phyloP scores from a whole-genome alignment of 1,140 invertebrate genomes.

The Archivesica marissinica region DNA sequence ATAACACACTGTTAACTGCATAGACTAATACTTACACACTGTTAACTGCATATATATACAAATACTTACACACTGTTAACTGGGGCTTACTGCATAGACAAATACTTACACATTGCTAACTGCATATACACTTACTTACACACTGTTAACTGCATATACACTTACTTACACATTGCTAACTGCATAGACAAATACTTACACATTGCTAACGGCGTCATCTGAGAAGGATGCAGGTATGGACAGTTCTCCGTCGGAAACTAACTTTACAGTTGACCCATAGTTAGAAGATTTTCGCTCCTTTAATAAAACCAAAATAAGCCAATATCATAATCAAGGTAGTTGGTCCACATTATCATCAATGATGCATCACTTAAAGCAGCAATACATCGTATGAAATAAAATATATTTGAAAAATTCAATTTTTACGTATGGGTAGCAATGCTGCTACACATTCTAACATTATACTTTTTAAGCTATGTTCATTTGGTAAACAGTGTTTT shows the following conservation, averaged over 20 bases:
- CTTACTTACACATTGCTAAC: neutral
- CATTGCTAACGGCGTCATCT: slow-evolving; percentile 48
- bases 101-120: neutral
- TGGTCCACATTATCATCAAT: too few species aligned
- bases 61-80: neutral
- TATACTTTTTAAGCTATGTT: too few species aligned
- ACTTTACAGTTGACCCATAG: slow-evolving; percentile 10
- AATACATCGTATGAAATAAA: too few species aligned
- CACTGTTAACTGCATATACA: neutral
- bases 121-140: neutral
- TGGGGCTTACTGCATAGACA: neutral
- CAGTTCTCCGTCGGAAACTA: slow-evolving; percentile 65
- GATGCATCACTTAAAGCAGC: too few species aligned
- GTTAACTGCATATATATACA: neutral
- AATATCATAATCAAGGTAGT: slow-evolving; percentile 48
- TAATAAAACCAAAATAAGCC: slow-evolving; percentile 54
- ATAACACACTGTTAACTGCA: neutral
- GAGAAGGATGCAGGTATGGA: slow-evolving; percentile 64
- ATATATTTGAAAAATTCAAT: too few species aligned
- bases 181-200: neutral
- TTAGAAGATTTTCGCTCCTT: slow-evolving; percentile 48
- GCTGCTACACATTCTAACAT: too few species aligned
- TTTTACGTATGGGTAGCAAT: too few species aligned
- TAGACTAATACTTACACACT: neutral
- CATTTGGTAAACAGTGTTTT: too few species aligned